Percentiles rank a stretch among this genome's conserved stretches.
Evolutionary conservation across 2,888 invertebrate genomes (phyloP).

Genomic region (Homarus gammarus): DNA sequence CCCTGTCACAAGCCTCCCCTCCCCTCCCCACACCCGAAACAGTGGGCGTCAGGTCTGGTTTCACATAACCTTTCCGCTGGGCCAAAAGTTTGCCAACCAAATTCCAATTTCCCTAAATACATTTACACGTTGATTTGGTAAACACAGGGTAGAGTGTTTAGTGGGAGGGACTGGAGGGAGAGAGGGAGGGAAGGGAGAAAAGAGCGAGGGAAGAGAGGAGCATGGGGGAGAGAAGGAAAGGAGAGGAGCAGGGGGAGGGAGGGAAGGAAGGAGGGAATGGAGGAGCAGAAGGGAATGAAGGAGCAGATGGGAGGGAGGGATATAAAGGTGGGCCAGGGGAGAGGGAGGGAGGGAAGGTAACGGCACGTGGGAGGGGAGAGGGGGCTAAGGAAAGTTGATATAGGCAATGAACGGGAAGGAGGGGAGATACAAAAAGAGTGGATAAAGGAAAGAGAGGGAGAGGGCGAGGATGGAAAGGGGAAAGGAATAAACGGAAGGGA

Average conservation of each 20-base stretch:
- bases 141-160: constrained; percentile 9
- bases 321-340: background rate
- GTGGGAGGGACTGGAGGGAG: background rate
- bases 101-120: constrained; percentile 38
- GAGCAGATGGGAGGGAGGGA: background rate
- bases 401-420: background rate
- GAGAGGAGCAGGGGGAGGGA: background rate
- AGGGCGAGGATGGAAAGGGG: background rate
- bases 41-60: background rate
- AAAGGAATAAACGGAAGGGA: no score
- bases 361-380: background rate
- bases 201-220: background rate
- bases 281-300: background rate
- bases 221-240: background rate
- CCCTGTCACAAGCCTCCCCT: no score
- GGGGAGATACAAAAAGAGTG: constrained; percentile 9
- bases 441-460: background rate
- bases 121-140: constrained; percentile 33
- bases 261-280: background rate
- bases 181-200: background rate
- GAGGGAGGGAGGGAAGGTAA: background rate
- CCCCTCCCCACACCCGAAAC: background rate
- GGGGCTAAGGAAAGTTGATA: no score
- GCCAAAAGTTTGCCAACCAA: constrained; percentile 9
- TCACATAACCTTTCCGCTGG: background rate